phyloP scores from a whole-genome alignment of 1,140 invertebrate genomes.

The Lucilia cuprina region DNA sequence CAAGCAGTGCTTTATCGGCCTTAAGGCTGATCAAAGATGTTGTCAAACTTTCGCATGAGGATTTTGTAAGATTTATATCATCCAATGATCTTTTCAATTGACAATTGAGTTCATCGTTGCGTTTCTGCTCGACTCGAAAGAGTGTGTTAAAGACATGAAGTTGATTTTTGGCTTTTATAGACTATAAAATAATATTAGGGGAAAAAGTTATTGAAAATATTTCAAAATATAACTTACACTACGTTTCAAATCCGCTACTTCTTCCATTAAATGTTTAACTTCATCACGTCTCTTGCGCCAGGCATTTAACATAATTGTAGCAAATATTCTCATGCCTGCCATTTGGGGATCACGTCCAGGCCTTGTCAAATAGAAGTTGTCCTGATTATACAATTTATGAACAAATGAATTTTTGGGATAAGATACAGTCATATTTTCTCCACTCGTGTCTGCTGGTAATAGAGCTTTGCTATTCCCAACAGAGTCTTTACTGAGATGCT shows the following conservation, averaged over 20 bases:
- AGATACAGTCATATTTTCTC: slow-evolving; percentile 28
- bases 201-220: neutral
- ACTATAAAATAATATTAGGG: slow-evolving; percentile 36
- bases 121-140: slow-evolving; percentile 53
- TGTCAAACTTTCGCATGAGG: slow-evolving; percentile 49
- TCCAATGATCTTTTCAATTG: slow-evolving; percentile 48
- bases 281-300: slow-evolving; percentile 53
- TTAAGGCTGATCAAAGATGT: slow-evolving; percentile 38
- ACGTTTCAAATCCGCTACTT: slow-evolving; percentile 48
- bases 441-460: neutral
- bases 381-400: slow-evolving; percentile 23
- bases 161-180: slow-evolving; percentile 53
- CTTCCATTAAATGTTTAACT: slow-evolving; percentile 46
- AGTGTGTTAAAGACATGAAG: slow-evolving; percentile 54
- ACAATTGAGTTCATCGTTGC: slow-evolving; percentile 49
- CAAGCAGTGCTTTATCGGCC: slow-evolving; percentile 24
- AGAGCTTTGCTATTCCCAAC: slow-evolving; percentile 36
- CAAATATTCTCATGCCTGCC: slow-evolving; percentile 54
- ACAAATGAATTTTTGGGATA: slow-evolving; percentile 39
- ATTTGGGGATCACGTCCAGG: slow-evolving; percentile 44
- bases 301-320: slow-evolving; percentile 52
- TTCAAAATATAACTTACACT: slow-evolving; percentile 42
- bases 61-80: slow-evolving; percentile 47
- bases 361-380: slow-evolving; percentile 30
- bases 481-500: neutral